Conservation (phyloP, 2,113 vertebrate species). For the Astur gentilis region DNA sequence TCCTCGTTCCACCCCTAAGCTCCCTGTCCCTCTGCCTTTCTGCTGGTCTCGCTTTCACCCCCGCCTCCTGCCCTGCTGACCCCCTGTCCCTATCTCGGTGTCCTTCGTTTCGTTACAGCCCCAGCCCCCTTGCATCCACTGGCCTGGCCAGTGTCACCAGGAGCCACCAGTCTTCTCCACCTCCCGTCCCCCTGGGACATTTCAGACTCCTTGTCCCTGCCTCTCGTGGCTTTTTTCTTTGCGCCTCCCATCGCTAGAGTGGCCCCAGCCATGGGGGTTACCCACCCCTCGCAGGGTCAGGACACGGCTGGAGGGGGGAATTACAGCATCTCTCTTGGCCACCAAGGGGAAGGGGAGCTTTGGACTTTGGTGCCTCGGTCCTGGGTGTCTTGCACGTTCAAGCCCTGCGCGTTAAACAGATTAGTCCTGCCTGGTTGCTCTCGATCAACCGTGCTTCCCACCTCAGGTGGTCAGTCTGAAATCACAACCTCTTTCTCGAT, state of each 20-base stretch:
- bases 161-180: background rate
- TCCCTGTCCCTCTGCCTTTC: background rate
- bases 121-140: background rate
- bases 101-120: background rate
- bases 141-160: background rate
- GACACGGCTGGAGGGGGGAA: background rate
- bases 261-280: rapidly evolving
- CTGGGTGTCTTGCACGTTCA: rapidly evolving
- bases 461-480: background rate
- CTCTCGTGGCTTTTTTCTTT: background rate
- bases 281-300: background rate
- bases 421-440: background rate
- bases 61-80: background rate
- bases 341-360: rapidly evolving
- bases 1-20: background rate
- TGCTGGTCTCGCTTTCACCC: background rate
- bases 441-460: rapidly evolving
- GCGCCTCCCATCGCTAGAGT: rapidly evolving
- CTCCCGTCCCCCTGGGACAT: rapidly evolving
- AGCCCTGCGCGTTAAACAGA: rapidly evolving
- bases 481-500: background rate
- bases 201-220: background rate
- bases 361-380: background rate
- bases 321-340: background rate
- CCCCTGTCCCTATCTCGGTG: rapidly evolving